A percentile compares a stretch with the other conserved stretches of the same genome.
phyloP scores from a whole-genome alignment of 2,113 vertebrate species.

The Gnathonemus longibarbis region DNA sequence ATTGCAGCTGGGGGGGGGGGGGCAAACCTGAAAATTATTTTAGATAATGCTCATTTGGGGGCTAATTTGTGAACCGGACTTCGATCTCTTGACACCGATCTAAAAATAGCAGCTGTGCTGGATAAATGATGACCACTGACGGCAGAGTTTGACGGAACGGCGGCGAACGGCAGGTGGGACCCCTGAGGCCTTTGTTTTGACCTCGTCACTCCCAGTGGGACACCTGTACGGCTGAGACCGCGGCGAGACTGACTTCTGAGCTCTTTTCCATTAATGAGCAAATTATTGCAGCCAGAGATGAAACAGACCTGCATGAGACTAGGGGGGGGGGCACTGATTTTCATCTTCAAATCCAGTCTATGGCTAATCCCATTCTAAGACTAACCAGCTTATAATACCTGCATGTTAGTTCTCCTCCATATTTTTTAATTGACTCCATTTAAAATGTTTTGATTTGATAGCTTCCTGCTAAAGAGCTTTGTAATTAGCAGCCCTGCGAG shows the following conservation, averaged over 20 bases:
- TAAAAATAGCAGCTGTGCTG: not conserved
- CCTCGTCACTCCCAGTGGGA: not conserved
- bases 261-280: not conserved
- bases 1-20: not conserved
- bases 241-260: not conserved
- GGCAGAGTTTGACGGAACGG: not conserved
- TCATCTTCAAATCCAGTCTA: not conserved
- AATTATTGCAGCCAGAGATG: not conserved
- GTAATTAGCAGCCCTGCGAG: not conserved
- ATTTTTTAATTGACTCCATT: not conserved
- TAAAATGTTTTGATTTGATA: not conserved
- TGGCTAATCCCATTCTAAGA: not conserved
- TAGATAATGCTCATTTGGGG: not conserved
- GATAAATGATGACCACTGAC: not conserved
- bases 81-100: not conserved
- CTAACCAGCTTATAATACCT: not conserved
- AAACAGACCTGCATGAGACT: not conserved
- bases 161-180: not conserved
- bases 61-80: not conserved
- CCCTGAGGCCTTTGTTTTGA: not conserved
- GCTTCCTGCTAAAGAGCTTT: not conserved
- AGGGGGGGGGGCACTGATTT: not conserved
- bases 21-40: not conserved
- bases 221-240: not conserved
- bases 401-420: not conserved